phyloP scores from a whole-genome alignment of 2,797 vertebrate genomes.

The Acanthurus leucopareius region DNA sequence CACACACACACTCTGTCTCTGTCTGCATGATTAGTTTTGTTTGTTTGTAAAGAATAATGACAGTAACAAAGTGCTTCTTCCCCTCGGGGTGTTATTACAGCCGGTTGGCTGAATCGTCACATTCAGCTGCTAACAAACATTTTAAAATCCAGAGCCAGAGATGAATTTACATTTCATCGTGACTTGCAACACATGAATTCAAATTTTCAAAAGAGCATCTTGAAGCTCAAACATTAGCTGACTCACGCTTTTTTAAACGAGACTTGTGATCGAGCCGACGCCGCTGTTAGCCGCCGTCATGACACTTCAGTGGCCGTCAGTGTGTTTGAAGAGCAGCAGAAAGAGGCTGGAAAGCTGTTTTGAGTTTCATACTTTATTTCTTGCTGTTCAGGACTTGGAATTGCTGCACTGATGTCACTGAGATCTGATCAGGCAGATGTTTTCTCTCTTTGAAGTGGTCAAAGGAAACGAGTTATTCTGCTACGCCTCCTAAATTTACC shows the following conservation, averaged over 20 bases:
- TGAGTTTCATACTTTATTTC: slow-evolving; percentile 26
- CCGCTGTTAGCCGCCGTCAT: neutral
- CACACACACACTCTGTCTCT: neutral
- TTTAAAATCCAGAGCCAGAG: neutral
- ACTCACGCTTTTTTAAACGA: neutral
- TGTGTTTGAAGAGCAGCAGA: neutral
- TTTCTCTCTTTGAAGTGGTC: slow-evolving; percentile 1
- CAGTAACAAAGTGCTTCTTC: neutral
- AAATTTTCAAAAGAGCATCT: slow-evolving; percentile 1
- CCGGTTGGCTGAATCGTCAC: neutral
- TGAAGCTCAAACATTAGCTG: neutral
- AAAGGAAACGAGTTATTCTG: slow-evolving; percentile 17
- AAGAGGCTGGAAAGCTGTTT: slow-evolving; percentile 6
- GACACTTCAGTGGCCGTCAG: slow-evolving; percentile 1
- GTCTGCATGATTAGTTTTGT: neutral
- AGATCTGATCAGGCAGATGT: slow-evolving; percentile 7
- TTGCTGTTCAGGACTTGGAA: slow-evolving; percentile 5
- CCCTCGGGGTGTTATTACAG: neutral
- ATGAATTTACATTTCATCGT: neutral
- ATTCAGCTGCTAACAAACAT: neutral
- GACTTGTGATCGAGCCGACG: neutral
- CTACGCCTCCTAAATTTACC: slow-evolving; percentile 4
- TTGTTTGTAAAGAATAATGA: neutral
- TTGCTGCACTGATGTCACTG: slow-evolving; percentile 6
- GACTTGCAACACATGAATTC: neutral